phyloP scores from a whole-genome alignment of 2,888 invertebrate genomes.

The Eurois occulta region DNA sequence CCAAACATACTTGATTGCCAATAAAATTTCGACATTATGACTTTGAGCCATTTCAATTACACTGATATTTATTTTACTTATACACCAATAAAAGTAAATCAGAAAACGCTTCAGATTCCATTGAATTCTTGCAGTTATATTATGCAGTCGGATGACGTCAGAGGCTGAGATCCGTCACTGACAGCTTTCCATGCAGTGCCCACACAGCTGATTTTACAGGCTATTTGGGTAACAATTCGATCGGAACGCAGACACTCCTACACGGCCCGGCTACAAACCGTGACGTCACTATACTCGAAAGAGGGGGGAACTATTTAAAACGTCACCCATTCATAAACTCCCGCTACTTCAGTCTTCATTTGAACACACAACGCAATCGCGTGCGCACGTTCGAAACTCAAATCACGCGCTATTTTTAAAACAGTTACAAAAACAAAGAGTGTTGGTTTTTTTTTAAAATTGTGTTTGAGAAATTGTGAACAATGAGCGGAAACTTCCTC shows the following conservation, averaged over 20 bases:
- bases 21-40: constrained; percentile 61
- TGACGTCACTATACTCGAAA: constrained; percentile 76
- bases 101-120: constrained; percentile 20
- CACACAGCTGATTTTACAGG: constrained; percentile 75
- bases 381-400: constrained; percentile 80
- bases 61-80: constrained; percentile 43
- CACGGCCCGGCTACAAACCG: constrained; percentile 67
- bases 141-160: constrained; percentile 47
- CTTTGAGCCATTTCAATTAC: constrained; percentile 57
- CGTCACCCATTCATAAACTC: constrained; percentile 89
- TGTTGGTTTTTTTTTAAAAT: constrained; percentile 70
- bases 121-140: constrained; percentile 28
- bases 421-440: constrained; percentile 69
- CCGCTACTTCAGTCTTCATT: constrained; percentile 82
- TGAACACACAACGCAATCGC: constrained; percentile 77
- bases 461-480: constrained; percentile 75
- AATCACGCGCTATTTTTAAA: constrained; percentile 71
- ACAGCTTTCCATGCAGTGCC: constrained; percentile 67
- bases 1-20: constrained; percentile 49
- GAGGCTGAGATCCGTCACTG: constrained; percentile 23
- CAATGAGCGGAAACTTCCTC: constrained; percentile 89
- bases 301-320: constrained; percentile 81
- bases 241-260: constrained; percentile 83
- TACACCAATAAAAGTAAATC: constrained; percentile 38
- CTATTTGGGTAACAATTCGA: constrained; percentile 80